Base-by-base conservation (phyloP, 2,113 vertebrate genomes). In the Butastur rufipennis region DNA sequence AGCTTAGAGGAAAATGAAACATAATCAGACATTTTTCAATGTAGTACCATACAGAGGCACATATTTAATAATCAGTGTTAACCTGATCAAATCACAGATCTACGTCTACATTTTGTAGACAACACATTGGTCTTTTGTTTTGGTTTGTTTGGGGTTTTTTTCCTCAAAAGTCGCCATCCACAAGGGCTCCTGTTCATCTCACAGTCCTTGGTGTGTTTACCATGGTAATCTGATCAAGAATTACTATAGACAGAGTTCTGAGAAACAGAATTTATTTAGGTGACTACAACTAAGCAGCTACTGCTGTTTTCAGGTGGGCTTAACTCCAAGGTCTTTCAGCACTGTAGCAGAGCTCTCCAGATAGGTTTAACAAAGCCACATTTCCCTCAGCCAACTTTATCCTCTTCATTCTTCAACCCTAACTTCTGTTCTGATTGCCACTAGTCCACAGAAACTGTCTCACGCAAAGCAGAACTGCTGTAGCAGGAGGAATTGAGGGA, bases 21-120 rank as follows among this genome's bases (percentile, higher is more conserved):
- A 65, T 74, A 86, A 95, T 86, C 66, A 86, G 62, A 66, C 21
- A 79, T 91, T 94, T 88, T 92, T 91, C 75, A 81, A 5, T 62
- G 79, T 38, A 85, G 15, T 62, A 29, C 34, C 16, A 22, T 58
- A n/a, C 15, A 77, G 31, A 90, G 50, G 14, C n/a, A 56, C 68
- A 89, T 89, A 82, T 68, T 73, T 53, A 95, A 90, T 38, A 67
- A 94, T 73, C 61, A 72, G 7, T 61, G 56, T 43, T 74, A 38
- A 12, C 14, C 29, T 47, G 21, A 89, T 43, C 72, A 84, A 88
- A 86, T 70, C 62, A 81, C 18, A 62, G 20, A 55, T 68, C 16
- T 71, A 27, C 27, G 16, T 31, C 59, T 74, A 29, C 8, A n/a
- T 67, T 63, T 90, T 93, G n/a, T 89, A 59, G 40, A 23, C 1